phyloP scores from a whole-genome alignment of 2,888 invertebrate species.

The Epicampocera succincta region DNA sequence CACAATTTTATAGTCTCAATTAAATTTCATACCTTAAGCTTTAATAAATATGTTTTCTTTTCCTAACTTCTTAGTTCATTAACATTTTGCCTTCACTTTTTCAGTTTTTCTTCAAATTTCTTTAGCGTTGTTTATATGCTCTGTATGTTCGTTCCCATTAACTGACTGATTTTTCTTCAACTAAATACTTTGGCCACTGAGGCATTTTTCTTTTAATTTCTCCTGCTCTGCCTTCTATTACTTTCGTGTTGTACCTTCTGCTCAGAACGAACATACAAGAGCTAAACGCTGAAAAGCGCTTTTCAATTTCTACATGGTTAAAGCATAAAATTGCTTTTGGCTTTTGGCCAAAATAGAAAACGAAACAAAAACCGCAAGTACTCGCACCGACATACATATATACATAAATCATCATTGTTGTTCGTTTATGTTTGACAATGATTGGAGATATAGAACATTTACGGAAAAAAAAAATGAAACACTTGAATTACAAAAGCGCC shows the following conservation, averaged over 20 bases:
- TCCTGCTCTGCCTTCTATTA: conserved; percentile 45
- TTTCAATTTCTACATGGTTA: conserved; percentile 61
- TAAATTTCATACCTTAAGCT: background rate
- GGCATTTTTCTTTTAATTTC: conserved; percentile 9
- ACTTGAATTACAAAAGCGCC: background rate
- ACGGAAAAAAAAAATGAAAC: conserved; percentile 21
- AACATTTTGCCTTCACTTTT: too few relatives aligned
- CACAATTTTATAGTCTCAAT: too few relatives aligned
- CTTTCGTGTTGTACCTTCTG: conserved; percentile 34
- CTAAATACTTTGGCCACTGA: background rate
- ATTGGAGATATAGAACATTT: conserved; percentile 57
- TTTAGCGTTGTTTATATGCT: conserved; percentile 5
- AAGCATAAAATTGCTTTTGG: conserved; percentile 66
- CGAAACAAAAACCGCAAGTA: background rate
- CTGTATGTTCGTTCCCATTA: conserved; percentile 33
- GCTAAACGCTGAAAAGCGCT: conserved; percentile 29
- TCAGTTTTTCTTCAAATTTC: too few relatives aligned
- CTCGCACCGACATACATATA: too few relatives aligned
- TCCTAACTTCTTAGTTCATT: background rate
- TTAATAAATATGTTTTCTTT: background rate
- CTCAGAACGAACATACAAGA: conserved; percentile 5
- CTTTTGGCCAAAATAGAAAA: conserved; percentile 57
- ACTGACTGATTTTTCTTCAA: conserved; percentile 33
- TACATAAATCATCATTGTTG: conserved; percentile 22
- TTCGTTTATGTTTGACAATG: conserved; percentile 54